These are phyloP conservation scores for Mergus octosetaceus DNA, from an alignment of 2,797 vertebrate genomes.

Conservation along the genomic window DNA sequence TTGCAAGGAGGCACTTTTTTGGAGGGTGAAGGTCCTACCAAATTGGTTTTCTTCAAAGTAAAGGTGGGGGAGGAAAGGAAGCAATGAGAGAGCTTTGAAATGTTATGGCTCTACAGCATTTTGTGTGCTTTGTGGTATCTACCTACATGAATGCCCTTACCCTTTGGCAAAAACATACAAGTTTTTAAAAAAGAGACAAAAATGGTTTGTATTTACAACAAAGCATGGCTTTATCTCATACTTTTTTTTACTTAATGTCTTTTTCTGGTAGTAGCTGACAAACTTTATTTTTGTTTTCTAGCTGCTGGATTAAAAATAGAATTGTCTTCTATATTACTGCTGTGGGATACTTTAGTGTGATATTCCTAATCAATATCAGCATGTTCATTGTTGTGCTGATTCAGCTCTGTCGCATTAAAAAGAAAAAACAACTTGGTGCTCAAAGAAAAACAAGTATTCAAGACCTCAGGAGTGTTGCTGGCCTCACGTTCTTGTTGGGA, in stretches of 20 bases:
- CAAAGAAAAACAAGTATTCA: constrained; percentile 84
- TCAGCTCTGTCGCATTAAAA: constrained; percentile 92
- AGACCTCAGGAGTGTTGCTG: constrained; percentile 88
- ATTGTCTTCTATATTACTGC: constrained; percentile 89
- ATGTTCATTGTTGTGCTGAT: constrained; percentile 94
- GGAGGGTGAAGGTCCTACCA: neutral
- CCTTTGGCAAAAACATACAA: neutral
- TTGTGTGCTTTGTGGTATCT: neutral
- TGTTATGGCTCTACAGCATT: neutral
- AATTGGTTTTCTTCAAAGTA: neutral
- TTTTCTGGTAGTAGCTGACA: neutral
- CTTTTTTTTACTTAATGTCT: neutral
- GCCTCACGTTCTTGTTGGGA: constrained; percentile 90
- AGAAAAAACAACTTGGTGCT: constrained; percentile 90
- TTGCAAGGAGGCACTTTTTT: neutral
- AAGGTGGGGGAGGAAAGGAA: neutral
- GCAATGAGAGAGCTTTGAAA: neutral
- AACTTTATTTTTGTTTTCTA: constrained; percentile 64
- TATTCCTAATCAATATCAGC: constrained; percentile 87
- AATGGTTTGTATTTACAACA: neutral
- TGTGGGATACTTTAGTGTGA: constrained; percentile 90
- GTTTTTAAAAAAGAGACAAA: neutral
- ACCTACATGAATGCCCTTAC: neutral
- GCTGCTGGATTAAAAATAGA: constrained; percentile 91
- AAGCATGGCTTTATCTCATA: neutral